Conservation (phyloP, 2,797 vertebrate genomes). For the Acanthis flammea region DNA sequence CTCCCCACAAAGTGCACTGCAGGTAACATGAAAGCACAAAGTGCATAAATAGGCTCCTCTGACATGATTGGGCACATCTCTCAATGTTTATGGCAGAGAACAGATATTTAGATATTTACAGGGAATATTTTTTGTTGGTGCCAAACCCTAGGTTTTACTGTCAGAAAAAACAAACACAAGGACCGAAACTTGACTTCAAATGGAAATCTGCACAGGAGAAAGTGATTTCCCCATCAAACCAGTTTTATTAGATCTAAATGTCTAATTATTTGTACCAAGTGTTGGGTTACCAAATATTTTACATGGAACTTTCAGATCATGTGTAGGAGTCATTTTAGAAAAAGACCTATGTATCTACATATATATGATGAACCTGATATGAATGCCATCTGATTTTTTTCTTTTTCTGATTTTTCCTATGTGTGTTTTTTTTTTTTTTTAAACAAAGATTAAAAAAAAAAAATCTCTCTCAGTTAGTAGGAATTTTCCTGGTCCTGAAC, state of each 20-base stretch:
- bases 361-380: slow-evolving; percentile 34
- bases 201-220: slow-evolving; percentile 55
- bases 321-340: slow-evolving; percentile 68
- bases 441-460: background rate
- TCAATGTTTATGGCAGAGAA: slow-evolving; percentile 26
- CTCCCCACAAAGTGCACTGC: background rate
- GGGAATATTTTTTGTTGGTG: slow-evolving; percentile 50
- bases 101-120: slow-evolving; percentile 66
- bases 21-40: slow-evolving; percentile 15
- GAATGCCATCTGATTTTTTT: slow-evolving; percentile 21
- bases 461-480: background rate
- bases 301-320: slow-evolving; percentile 59
- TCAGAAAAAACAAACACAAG: slow-evolving; percentile 62
- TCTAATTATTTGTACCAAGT: slow-evolving; percentile 69
- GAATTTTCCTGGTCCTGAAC: background rate
- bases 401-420: background rate
- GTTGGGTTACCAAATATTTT: slow-evolving; percentile 64
- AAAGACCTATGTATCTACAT: slow-evolving; percentile 5
- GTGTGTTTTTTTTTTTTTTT: background rate
- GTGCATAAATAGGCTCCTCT: background rate
- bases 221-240: slow-evolving; percentile 72
- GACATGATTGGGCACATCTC: slow-evolving; percentile 60
- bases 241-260: slow-evolving; percentile 78
- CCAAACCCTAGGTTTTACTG: slow-evolving; percentile 69
- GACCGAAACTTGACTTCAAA: slow-evolving; percentile 70